Percentiles rank a stretch among this genome's conserved stretches.
Conservation (phyloP, 2,888 invertebrate genomes). For the Tuberolachnus salignus region DNA sequence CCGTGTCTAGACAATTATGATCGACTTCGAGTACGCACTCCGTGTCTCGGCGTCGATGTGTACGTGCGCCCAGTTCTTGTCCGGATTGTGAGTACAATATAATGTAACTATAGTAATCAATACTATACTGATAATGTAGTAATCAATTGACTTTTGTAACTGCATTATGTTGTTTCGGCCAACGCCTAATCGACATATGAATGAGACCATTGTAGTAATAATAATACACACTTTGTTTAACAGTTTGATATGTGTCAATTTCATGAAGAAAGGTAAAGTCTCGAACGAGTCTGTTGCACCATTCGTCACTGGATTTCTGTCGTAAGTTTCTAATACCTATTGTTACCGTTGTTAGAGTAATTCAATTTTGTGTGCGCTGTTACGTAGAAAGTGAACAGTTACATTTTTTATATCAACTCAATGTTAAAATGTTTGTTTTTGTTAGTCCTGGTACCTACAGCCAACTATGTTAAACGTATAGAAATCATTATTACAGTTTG, state of each 20-base stretch:
- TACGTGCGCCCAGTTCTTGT: conserved; percentile 82
- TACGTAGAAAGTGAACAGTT: no score
- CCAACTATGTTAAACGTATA: background rate
- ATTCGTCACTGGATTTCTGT: conserved; percentile 77
- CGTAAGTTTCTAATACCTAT: conserved; percentile 65
- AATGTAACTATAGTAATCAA: background rate
- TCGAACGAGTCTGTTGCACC: conserved; percentile 78
- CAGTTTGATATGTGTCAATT: conserved; percentile 79
- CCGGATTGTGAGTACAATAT: conserved; percentile 76
- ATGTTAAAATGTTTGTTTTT: no score
- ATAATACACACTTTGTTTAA: conserved; percentile 61
- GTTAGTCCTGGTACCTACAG: no score
- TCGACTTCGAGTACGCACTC: conserved; percentile 64
- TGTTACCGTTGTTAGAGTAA: no score
- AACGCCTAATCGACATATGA: background rate
- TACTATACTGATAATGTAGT: no score
- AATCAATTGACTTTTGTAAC: no score
- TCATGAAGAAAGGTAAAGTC: conserved; percentile 75
- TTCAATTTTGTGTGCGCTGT: no score
- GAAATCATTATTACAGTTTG: background rate
- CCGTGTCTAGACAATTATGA: background rate
- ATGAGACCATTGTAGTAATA: background rate
- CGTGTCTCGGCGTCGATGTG: conserved; percentile 73
- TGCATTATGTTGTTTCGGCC: background rate
- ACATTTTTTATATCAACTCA: no score